Percentiles rank a stretch among this genome's conserved stretches.
These are phyloP conservation scores for Enteromius unitaeniatus DNA, from an alignment of 2,797 vertebrate species.

Conservation along the genomic window DNA sequence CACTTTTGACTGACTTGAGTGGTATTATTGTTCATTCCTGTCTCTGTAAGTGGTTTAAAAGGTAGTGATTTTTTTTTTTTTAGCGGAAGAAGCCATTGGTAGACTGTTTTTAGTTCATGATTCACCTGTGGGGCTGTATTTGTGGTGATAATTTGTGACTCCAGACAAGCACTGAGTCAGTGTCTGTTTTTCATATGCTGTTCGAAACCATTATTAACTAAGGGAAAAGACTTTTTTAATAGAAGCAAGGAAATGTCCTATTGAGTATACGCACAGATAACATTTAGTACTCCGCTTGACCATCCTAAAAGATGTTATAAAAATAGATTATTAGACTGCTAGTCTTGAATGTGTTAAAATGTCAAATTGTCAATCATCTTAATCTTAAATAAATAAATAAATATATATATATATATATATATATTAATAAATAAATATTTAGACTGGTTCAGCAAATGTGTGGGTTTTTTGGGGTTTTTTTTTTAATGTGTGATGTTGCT, in stretches of 20 bases:
- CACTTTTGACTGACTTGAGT: slow-evolving; percentile 47
- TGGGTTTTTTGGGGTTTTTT: neutral
- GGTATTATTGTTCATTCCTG: slow-evolving; percentile 61
- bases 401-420: too few relatives aligned
- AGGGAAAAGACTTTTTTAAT: neutral
- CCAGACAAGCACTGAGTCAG: slow-evolving; percentile 12
- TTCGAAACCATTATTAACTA: neutral
- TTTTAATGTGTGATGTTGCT: neutral
- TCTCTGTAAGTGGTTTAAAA: slow-evolving; percentile 50
- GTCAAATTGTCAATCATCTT: neutral
- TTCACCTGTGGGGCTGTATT: slow-evolving; percentile 14
- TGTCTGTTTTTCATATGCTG: slow-evolving; percentile 15
- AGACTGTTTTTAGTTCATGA: slow-evolving; percentile 43
- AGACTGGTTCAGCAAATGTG: neutral
- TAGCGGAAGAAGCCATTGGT: neutral
- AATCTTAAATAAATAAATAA: too few relatives aligned
- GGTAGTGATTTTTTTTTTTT: neutral
- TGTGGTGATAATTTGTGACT: slow-evolving; percentile 23
- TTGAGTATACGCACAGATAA: neutral
- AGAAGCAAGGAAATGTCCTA: neutral
- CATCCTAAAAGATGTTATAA: neutral
- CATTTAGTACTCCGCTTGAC: neutral
- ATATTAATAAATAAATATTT: too few relatives aligned
- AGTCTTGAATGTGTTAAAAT: neutral
- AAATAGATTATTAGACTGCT: neutral